Evolutionary conservation across 2,113 vertebrate genomes (phyloP).

Genomic region (Coptodon rendalli): DNA sequence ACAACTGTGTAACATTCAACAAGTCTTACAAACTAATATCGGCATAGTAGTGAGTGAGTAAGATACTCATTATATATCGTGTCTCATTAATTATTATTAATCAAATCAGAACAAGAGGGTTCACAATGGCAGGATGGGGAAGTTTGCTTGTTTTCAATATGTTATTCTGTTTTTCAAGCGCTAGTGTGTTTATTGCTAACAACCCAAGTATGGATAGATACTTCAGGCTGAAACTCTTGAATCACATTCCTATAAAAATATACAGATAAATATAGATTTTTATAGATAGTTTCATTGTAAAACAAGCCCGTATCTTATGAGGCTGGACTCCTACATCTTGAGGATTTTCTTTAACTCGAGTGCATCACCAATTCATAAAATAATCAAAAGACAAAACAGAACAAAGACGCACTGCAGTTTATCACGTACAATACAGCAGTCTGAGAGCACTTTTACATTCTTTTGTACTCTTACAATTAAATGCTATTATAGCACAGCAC

Average conservation of each 20-base stretch:
- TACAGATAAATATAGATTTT: not conserved
- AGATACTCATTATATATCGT: not conserved
- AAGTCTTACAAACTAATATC: not conserved
- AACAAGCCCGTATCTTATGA: not conserved
- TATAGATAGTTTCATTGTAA: not conserved
- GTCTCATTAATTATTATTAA: not conserved
- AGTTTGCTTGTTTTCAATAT: not conserved
- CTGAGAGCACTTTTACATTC: not conserved
- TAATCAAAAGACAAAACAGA: not conserved
- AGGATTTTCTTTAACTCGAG: not conserved
- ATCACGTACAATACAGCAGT: not conserved
- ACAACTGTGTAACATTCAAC: not conserved
- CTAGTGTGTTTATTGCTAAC: not conserved
- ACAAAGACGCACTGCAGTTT: not conserved
- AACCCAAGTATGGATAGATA: not conserved
- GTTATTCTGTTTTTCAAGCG: not conserved
- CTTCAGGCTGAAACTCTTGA: not conserved
- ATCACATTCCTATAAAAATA: not conserved
- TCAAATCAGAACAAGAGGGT: not conserved
- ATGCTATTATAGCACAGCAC: not conserved
- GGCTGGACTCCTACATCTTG: not conserved
- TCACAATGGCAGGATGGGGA: not conserved
- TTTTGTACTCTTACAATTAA: not conserved
- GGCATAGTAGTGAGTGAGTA: not conserved
- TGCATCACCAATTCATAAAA: not conserved